phyloP scores from a whole-genome alignment of 2,888 invertebrate genomes.

The Mesopsocus fuscifrons region DNA sequence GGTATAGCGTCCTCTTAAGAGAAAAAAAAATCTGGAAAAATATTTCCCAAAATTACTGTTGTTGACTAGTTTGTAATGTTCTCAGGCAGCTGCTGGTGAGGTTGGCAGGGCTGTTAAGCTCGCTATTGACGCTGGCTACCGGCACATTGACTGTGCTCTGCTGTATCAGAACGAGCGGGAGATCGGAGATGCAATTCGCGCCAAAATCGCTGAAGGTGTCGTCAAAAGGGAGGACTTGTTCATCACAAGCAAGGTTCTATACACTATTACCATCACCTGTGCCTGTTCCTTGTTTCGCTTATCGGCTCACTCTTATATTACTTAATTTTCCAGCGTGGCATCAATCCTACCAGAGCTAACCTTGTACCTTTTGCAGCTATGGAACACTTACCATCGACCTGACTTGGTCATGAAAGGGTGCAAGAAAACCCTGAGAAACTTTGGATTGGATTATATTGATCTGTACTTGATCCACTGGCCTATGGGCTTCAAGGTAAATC shows the following conservation, averaged over 20 bases:
- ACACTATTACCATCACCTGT: too few species aligned
- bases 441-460: conserved; percentile 62
- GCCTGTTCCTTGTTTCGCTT: too few species aligned
- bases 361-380: conserved; percentile 31
- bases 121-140: conserved; percentile 57
- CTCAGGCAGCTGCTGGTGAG: conserved; percentile 45
- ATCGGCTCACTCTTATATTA: too few species aligned
- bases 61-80: too few species aligned
- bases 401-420: conserved; percentile 55
- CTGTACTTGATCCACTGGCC: conserved; percentile 90
- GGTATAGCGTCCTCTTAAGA: too few species aligned
- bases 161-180: conserved; percentile 51
- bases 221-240: conserved; percentile 50
- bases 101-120: conserved; percentile 44
- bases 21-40: too few species aligned
- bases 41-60: too few species aligned
- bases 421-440: conserved; percentile 42
- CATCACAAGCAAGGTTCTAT: conserved; percentile 46
- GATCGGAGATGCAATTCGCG: conserved; percentile 40
- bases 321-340: too few species aligned
- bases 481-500: conserved; percentile 53
- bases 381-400: conserved; percentile 74
- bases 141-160: conserved; percentile 55
- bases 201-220: conserved; percentile 42
- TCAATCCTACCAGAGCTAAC: too few species aligned